Base-by-base conservation (phyloP, 2,888 invertebrate genomes). In the Pyrochroa serraticornis region DNA sequence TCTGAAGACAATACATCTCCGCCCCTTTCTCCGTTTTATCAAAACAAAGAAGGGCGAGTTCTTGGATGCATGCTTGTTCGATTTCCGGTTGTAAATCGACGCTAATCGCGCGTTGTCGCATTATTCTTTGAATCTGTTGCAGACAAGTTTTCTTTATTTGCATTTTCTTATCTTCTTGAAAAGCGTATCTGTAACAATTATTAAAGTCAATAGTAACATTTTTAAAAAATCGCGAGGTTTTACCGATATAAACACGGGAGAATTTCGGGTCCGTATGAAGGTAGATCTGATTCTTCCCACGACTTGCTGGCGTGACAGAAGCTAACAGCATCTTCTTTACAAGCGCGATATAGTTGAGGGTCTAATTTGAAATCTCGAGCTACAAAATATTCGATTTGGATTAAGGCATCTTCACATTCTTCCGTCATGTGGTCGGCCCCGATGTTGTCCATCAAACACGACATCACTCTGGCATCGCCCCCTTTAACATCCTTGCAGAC, bases 341-440 rank as follows among this genome's bases (percentile, higher is more conserved):
- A 99, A 31, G 90, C 89, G 72, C 88, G 86, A 75, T 93, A 98
- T 38, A 99, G 80, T 67, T 89, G 89, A 0, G 95, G 92, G 79
- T 97, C 96, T 42, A 97, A 81, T 71, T 92, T 94, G 77, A 95
- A 99, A 80, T 98, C 94, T 69, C 99, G 86, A 0, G 95, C 92
- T 60, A 98, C 88, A 79, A 99, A 99, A 79, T 97, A 99, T 75
- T 99, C 97, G 71, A 99, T 95, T 79, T 97, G 95, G 57, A 98
- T 83, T 38, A 99, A 82, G 6, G 95, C 91, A 62, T 90, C 87
- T 81, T 96, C 95, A 82, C 99, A 99, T 9, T 91, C 89, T 56
- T 87, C 86, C 0, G 87, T 89, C 96, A 98, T 97, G 37, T 87
- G 82, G 52, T 86, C 86, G 1, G 91, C 89, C 35, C 91, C 93